Evolutionary conservation across 2,888 invertebrate species (phyloP).

Genomic region (Creontiades dilutus): DNA sequence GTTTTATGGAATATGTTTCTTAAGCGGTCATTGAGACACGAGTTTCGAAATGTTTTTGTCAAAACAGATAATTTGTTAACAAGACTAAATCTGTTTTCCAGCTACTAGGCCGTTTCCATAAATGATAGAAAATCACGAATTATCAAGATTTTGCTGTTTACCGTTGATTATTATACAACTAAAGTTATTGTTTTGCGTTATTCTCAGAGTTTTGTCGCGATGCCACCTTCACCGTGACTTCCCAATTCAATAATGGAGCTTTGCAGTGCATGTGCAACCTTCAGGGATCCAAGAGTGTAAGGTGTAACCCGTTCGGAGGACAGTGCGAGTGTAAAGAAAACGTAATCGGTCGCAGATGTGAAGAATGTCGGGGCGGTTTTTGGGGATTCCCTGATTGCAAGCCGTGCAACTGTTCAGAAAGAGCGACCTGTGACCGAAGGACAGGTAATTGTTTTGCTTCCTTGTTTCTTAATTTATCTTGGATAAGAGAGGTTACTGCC

Average conservation of each 20-base stretch:
- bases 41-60: too few relatives aligned
- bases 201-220: constrained; percentile 90
- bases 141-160: background rate
- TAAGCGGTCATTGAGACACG: too few relatives aligned
- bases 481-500: too few relatives aligned
- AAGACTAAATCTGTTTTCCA: too few relatives aligned
- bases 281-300: constrained; percentile 91
- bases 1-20: too few relatives aligned
- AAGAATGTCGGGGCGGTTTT: constrained; percentile 91
- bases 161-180: background rate
- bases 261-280: constrained; percentile 93
- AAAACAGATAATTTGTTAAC: too few relatives aligned
- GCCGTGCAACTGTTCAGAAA: constrained; percentile 91
- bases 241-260: constrained; percentile 97
- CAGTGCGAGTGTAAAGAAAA: constrained; percentile 96
- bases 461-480: constrained; percentile 24
- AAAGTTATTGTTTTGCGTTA: background rate
- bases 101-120: too few relatives aligned
- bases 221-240: constrained; percentile 94
- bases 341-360: constrained; percentile 93
- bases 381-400: constrained; percentile 97
- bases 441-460: constrained; percentile 79
- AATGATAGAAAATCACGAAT: background rate
- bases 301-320: constrained; percentile 96
- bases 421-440: constrained; percentile 88